Conservation (phyloP, 2,797 vertebrate species). For the Cryptoprocta ferox region DNA sequence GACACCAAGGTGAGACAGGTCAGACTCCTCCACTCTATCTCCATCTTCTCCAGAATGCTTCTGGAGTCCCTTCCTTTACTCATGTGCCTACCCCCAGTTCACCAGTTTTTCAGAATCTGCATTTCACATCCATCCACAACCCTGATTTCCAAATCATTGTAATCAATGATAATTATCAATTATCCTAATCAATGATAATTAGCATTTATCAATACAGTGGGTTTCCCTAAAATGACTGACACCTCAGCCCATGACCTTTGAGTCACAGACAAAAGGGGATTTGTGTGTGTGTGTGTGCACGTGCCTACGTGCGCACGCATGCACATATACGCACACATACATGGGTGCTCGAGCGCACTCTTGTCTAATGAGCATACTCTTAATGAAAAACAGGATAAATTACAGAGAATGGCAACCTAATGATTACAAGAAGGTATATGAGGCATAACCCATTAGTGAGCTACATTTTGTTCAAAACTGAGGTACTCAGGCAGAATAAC, state of each 20-base stretch:
- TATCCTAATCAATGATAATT: background rate
- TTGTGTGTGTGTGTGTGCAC: background rate
- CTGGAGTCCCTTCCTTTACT: background rate
- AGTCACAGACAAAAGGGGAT: constrained; percentile 16
- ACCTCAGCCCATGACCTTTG: background rate
- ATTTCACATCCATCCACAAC: background rate
- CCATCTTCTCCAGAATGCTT: background rate
- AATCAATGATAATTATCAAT: background rate
- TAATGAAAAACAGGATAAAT: constrained; percentile 61
- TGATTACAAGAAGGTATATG: constrained; percentile 68
- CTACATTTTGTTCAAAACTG: constrained; percentile 68
- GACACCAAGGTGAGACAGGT: background rate
- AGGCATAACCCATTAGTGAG: constrained; percentile 74
- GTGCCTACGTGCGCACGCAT: fast-evolving
- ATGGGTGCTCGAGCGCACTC: background rate
- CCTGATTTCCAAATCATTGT: background rate
- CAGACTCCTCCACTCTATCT: too few relatives aligned
- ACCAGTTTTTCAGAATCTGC: background rate
- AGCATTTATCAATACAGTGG: background rate
- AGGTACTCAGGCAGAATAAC: constrained; percentile 57
- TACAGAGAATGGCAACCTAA: constrained; percentile 37
- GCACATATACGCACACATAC: background rate
- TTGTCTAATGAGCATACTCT: background rate
- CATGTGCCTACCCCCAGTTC: background rate
- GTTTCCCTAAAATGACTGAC: background rate